Conservation (phyloP, 2,888 invertebrate species). For the Drosophila incognita region DNA sequence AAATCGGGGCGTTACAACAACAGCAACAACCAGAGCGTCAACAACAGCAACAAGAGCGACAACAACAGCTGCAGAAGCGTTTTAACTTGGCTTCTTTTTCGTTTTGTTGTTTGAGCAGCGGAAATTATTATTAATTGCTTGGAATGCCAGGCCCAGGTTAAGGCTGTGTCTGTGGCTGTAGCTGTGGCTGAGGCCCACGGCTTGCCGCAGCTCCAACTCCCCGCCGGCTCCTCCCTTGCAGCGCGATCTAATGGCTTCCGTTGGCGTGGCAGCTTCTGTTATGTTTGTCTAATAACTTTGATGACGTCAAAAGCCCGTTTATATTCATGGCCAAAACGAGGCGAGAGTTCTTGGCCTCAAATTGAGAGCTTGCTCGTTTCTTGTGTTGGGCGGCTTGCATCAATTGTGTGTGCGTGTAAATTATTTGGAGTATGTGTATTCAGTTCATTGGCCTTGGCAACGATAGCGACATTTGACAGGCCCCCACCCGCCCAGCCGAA, state of each 20-base stretch:
- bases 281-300: conserved; percentile 56
- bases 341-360: conserved; percentile 70
- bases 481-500: not conserved
- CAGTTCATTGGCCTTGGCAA: conserved; percentile 76
- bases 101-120: conserved; percentile 58
- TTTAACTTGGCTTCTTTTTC: conserved; percentile 47
- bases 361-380: conserved; percentile 20
- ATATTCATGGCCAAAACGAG: conserved; percentile 70
- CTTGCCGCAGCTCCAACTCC: conserved; percentile 15
- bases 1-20: conserved; percentile 23
- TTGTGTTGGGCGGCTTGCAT: conserved; percentile 26
- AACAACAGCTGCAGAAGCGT: conserved; percentile 42
- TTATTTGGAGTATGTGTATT: conserved; percentile 53
- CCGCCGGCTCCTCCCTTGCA: not conserved
- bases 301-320: conserved; percentile 72
- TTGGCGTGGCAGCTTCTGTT: conserved; percentile 65
- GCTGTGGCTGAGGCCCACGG: conserved; percentile 4
- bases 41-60: not conserved
- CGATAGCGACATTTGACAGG: conserved; percentile 49
- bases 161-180: not conserved
- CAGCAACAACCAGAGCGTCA: conserved; percentile 5
- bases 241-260: conserved; percentile 71
- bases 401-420: conserved; percentile 23
- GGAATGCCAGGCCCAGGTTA: conserved; percentile 61
- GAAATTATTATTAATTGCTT: conserved; percentile 82